phyloP scores from a whole-genome alignment of 2,888 invertebrate genomes.

The Leptinotarsa juncta region DNA sequence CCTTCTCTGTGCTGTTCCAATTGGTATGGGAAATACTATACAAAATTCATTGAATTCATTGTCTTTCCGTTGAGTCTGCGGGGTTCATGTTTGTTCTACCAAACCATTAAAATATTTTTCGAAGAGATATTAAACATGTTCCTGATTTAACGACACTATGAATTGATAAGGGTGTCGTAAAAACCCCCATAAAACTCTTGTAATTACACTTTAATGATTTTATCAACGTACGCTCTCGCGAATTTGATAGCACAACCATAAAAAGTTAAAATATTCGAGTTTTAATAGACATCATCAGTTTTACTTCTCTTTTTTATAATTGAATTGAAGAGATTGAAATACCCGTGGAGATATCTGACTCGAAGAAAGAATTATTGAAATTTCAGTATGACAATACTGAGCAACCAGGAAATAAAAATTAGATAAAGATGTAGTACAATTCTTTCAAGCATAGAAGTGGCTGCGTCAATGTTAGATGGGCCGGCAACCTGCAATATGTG shows the following conservation, averaged over 20 bases:
- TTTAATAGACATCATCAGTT: background rate
- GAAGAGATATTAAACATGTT: slow-evolving; percentile 17
- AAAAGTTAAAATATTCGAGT: slow-evolving; percentile 4
- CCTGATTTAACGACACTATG: slow-evolving; percentile 22
- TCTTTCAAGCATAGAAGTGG: too few relatives aligned
- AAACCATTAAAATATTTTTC: slow-evolving; percentile 26
- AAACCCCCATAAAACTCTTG: slow-evolving; percentile 13
- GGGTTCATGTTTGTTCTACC: background rate
- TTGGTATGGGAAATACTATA: background rate
- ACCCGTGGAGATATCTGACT: too few relatives aligned
- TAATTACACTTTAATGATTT: slow-evolving; percentile 26
- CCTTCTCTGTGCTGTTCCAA: too few relatives aligned
- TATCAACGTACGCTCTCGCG: slow-evolving; percentile 13
- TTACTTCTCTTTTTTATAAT: background rate
- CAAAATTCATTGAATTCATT: background rate
- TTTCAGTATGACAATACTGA: too few relatives aligned
- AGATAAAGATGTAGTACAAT: too few relatives aligned
- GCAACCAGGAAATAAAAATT: background rate
- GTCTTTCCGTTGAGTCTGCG: background rate
- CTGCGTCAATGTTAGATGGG: too few relatives aligned
- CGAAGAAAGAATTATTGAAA: too few relatives aligned
- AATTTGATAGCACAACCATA: background rate
- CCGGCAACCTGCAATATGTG: too few relatives aligned
- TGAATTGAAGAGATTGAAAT: background rate
- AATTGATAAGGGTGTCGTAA: slow-evolving; percentile 25